Conservation (phyloP, 92 coral and sea anemone genomes). For the Virgularia gustaviana region DNA sequence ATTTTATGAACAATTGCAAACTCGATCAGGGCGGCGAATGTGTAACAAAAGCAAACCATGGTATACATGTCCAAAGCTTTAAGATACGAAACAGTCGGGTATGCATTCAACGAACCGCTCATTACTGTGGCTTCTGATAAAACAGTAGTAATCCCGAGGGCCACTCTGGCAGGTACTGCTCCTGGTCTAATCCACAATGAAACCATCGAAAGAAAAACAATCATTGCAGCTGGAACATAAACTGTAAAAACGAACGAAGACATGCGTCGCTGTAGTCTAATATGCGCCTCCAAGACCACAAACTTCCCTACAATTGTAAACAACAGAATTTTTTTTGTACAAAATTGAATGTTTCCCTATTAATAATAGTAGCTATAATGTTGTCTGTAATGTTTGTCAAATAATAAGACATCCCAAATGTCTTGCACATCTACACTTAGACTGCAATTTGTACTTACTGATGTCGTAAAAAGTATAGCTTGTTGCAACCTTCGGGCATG, state of each 20-base stretch:
- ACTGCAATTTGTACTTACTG: conserved; percentile 12
- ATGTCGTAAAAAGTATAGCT: neutral
- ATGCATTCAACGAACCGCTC: conserved; percentile 80
- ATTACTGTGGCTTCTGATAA: conserved; percentile 86
- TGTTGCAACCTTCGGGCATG: neutral
- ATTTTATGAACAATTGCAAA: conserved; percentile 23
- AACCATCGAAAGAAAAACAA: conserved; percentile 19
- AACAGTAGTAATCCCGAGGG: conserved; percentile 93
- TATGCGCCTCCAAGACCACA: conserved; percentile 2
- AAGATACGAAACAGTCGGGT: conserved; percentile 36
- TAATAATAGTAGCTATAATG: no score
- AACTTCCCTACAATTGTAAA: conserved; percentile 4
- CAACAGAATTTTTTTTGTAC: no score
- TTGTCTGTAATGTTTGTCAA: no score
- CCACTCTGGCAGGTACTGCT: conserved; percentile 23
- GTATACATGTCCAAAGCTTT: conserved; percentile 30
- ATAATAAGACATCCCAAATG: no score
- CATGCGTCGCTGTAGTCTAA: neutral
- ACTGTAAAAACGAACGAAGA: conserved; percentile 24
- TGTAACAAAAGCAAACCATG: conserved; percentile 31
- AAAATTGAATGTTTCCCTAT: no score
- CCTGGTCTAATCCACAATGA: conserved; percentile 31
- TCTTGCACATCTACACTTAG: no score
- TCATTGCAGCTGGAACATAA: conserved; percentile 27
- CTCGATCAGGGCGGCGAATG: conserved; percentile 11